Conservation (phyloP, 2,888 invertebrate genomes). For the Poecilus cupreus region DNA sequence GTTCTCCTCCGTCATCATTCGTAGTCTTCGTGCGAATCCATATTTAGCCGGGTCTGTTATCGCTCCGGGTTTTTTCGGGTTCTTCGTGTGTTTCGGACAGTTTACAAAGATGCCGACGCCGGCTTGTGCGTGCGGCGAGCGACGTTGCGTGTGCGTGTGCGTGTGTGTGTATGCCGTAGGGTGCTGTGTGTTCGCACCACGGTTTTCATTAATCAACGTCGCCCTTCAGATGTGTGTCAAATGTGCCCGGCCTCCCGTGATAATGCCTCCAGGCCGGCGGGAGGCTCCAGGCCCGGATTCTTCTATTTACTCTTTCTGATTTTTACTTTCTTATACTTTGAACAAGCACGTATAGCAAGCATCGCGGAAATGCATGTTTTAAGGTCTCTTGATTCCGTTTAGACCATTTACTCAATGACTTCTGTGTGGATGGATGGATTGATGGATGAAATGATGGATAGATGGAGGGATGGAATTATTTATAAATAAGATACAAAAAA, state of each 20-base stretch:
- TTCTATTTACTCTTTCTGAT: too few relatives aligned
- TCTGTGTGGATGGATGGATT: too few relatives aligned
- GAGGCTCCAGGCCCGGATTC: background rate
- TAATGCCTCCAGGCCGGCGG: constrained; percentile 57
- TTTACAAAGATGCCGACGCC: constrained; percentile 26
- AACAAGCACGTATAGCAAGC: too few relatives aligned
- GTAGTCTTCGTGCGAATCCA: too few relatives aligned
- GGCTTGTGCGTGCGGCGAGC: background rate
- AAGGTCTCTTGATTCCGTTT: too few relatives aligned
- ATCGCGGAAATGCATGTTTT: too few relatives aligned
- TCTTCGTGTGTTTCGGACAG: constrained; percentile 23
- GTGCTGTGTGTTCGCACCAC: constrained; percentile 36
- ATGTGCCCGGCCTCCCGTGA: constrained; percentile 61
- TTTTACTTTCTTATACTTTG: too few relatives aligned
- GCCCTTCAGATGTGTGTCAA: constrained; percentile 61
- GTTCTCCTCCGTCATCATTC: background rate
- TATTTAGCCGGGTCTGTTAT: constrained; percentile 5
- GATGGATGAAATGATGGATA: too few relatives aligned
- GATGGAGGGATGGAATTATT: too few relatives aligned
- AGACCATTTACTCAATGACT: too few relatives aligned
- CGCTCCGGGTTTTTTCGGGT: constrained; percentile 13
- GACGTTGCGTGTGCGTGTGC: background rate
- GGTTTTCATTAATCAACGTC: constrained; percentile 63
- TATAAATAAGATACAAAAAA: too few relatives aligned
- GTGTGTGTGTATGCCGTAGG: constrained; percentile 7